Base-by-base conservation (phyloP, 2,113 vertebrate species). In the Charadrius vociferus region DNA sequence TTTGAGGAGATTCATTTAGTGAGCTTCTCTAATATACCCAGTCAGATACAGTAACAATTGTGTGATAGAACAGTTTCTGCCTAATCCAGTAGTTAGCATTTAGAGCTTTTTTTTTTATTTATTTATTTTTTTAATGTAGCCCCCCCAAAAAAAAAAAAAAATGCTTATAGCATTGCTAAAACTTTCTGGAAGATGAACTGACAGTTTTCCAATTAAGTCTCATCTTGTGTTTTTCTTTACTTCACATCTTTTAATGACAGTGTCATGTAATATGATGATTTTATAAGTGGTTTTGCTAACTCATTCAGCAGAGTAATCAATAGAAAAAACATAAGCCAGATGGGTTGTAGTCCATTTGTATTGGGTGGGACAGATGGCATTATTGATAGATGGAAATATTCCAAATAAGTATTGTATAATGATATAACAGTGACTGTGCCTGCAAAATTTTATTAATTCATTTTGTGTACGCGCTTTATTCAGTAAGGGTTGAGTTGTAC, bases 311-410 rank as follows among this genome's bases (percentile, higher is more conserved):
- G 83, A 97, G 82, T 98, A 97, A 98, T 98, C 98, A 97, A 98
- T 97, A 97, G 89, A 88, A 95, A 90, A 96, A 98, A 97, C 41
- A 86, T 97, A 85, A 98, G 97, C 97, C 97, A 97, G 96, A 97
- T 98, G 98, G 97, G 92, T 96, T 97, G 94, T 88, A 96, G 97
- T 97, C 97, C 97, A 77, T 97, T 98, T 98, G 92, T 98, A 98
- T 98, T 98, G 97, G 94, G 61, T 96, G 94, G 86, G 96, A 98
- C 98, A 98, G 97, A 98, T 98, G 98, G 98, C 93, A 96, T 97
- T 98, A 98, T 97, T 98, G 98, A 97, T 98, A 97, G 97, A 95
- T 98, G 98, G 97, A 98, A 97, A 95, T 94, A 97, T 91, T 98
- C 98, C 98, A 98, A 95, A 95, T 97, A 97, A 97, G 97, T 98